Percentiles rank a stretch among this genome's conserved stretches.
Conservation (phyloP, 2,113 vertebrate species). For the Hemibagrus wyckioides region DNA sequence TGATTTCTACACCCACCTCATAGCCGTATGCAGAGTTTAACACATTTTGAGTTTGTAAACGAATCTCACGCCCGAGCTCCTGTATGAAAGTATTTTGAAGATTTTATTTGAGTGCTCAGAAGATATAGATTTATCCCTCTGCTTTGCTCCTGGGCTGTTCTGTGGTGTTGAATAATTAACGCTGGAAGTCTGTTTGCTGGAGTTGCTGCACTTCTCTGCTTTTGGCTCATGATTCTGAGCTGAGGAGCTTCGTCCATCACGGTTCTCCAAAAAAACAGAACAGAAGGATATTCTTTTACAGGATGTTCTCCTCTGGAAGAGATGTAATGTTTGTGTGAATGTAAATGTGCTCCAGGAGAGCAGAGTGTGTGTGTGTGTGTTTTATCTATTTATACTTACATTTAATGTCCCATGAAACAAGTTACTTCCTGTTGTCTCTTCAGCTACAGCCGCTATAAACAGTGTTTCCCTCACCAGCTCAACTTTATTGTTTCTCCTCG, state of each 20-base stretch:
- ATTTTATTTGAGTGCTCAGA: constrained; percentile 35
- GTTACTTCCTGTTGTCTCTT: too few relatives aligned
- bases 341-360: background rate
- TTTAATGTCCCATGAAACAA: too few relatives aligned
- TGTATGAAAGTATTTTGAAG: too few relatives aligned
- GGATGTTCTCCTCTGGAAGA: background rate
- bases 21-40: background rate
- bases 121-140: constrained; percentile 21
- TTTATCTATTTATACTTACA: too few relatives aligned
- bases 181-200: constrained; percentile 8
- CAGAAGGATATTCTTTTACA: background rate
- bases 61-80: background rate
- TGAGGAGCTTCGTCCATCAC: background rate
- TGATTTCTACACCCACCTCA: too few relatives aligned
- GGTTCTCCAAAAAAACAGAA: background rate
- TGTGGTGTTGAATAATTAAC: constrained; percentile 51
- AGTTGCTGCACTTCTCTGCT: background rate
- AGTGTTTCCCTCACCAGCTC: too few relatives aligned
- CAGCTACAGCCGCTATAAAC: too few relatives aligned
- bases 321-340: background rate
- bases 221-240: background rate
- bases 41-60: constrained; percentile 3
- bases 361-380: background rate
- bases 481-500: too few relatives aligned
- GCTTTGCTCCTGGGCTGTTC: constrained; percentile 12